Conservation (phyloP, 2,113 vertebrate genomes). For the Vulpes ferrilata region DNA sequence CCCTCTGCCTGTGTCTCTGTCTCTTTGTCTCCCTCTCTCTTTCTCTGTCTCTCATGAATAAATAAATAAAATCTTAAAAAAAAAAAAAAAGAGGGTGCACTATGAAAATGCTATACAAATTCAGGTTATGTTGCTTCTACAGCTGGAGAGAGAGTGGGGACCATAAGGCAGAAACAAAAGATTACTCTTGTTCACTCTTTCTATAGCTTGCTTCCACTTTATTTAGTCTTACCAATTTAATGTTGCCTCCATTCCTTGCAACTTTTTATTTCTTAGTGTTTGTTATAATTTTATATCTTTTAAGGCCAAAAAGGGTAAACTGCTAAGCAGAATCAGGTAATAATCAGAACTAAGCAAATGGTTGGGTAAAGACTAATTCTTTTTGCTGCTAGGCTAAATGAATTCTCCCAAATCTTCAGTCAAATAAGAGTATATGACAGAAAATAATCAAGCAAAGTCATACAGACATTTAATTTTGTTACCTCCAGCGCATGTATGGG, state of each 20-base stretch:
- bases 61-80: neutral
- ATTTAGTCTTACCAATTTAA: neutral
- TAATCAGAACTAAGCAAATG: neutral
- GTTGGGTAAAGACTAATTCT: neutral
- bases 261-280: neutral
- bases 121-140: neutral
- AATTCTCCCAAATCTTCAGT: constrained; percentile 11
- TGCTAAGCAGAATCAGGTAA: neutral
- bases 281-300: neutral
- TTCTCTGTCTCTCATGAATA: too few species aligned
- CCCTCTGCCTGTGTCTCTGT: too few species aligned
- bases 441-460: neutral
- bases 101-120: neutral
- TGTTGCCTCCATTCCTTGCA: neutral
- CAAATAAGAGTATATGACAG: neutral
- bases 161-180: neutral
- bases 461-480: constrained; percentile 32
- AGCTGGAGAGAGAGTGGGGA: neutral
- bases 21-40: too few species aligned
- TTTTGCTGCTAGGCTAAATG: neutral
- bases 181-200: neutral
- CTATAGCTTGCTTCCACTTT: neutral
- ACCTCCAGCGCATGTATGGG: constrained; percentile 96
- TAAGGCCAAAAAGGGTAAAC: constrained; percentile 40
- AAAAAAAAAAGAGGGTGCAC: neutral